Evolutionary conservation across 1,140 invertebrate species (phyloP), one percentile per base, ranked within the genome.

Genomic region (Oedothorax gibbosus): DNA sequence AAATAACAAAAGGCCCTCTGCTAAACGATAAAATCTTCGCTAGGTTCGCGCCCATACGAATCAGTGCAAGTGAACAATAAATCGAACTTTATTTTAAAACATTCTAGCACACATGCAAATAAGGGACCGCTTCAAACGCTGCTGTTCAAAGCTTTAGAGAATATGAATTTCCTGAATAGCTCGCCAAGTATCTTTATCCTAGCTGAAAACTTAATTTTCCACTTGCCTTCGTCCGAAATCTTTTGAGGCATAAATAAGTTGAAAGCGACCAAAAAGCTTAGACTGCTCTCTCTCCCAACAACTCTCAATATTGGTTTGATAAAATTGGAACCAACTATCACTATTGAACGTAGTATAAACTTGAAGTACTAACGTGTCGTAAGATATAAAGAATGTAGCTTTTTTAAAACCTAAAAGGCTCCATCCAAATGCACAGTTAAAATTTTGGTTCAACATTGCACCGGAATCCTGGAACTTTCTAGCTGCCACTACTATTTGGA

Each of bases 161-260:
- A 79, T 79, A 79, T 79, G 77, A 79, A 79, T 79, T 79, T 79
- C 50, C 77, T 54, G 77, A 79, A 66, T 54, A 79, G 77, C 64
- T 51, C 50, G 18, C 64, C 77, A 54, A 64, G 62, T 66, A 65
- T 68, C 64, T 54, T 65, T 56, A 66, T 65, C 53, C 71, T 51
- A 20, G 49, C 18, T 21, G 77, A 71, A 51, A 79, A 79, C 77
- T 79, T 79, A 79, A 79, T 79, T 79, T 79, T 79, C 77, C 77
- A 79, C 77, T 79, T 64, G 62, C 77, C 56, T 79, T 66, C 60
- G 64, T 56, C 77, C 64, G 35, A 56, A 79, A 54, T 10, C 20
- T 20, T 35, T 56, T 68, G 77, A 21, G 35, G 77, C 77, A 79
- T 62, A 79, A 79, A 68, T 79, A 79, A 79, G 77, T 79, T 79